These are phyloP conservation scores for Marasmarcha lunaedactyla DNA, from an alignment of 2,888 invertebrate species.

Conservation along the genomic window DNA sequence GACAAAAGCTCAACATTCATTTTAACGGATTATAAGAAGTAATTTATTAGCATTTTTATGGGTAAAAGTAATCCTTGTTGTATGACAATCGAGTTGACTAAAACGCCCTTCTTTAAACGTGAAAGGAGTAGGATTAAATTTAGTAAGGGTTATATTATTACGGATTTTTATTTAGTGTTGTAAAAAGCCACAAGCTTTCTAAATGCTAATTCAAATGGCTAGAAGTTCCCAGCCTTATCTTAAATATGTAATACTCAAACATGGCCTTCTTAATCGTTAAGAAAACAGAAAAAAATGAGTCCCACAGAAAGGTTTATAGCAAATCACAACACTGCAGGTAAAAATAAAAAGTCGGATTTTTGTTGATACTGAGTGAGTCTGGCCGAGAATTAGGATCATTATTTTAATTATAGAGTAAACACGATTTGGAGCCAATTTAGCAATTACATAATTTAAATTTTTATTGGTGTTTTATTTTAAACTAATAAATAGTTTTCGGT, in stretches of 20 bases:
- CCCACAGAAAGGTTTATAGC: slow-evolving; percentile 35
- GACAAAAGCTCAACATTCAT: too few species aligned
- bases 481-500: slow-evolving; percentile 11
- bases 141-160: too few species aligned
- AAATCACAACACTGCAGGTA: slow-evolving; percentile 51
- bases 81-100: background rate
- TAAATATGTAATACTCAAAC: slow-evolving; percentile 35
- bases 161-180: too few species aligned
- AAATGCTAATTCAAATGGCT: background rate
- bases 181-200: too few species aligned
- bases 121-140: background rate
- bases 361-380: slow-evolving; percentile 23
- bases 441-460: slow-evolving; percentile 1
- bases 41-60: slow-evolving; percentile 1
- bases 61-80: background rate
- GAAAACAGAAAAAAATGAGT: slow-evolving; percentile 26
- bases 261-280: slow-evolving; percentile 41
- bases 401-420: slow-evolving; percentile 61
- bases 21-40: too few species aligned
- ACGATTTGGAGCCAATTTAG: slow-evolving; percentile 30
- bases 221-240: slow-evolving; percentile 25
- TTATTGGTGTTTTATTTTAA: slow-evolving; percentile 16
- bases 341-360: slow-evolving; percentile 34
- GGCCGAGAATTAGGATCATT: slow-evolving; percentile 50
- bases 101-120: background rate